Base-by-base conservation (phyloP, 2,888 invertebrate species). In the Cantharis flavilabris region DNA sequence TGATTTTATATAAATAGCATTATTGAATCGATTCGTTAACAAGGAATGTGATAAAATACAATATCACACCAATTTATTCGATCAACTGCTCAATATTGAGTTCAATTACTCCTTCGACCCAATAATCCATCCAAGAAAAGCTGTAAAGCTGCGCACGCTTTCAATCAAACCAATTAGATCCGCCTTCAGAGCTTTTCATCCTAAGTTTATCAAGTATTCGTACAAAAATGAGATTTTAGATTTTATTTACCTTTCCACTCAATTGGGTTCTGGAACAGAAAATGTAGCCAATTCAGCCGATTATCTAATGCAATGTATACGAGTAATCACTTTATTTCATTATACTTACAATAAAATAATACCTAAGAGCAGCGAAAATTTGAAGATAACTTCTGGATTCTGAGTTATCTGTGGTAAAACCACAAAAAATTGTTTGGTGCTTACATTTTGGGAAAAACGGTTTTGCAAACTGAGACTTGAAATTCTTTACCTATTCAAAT, bases 1-100 rank as follows among this genome's bases (percentile, higher is more conserved):
- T 69, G 72, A 76, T 76, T 71, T 71, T 64, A 28, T 73, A 23
- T 69, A 70, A 73, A 69, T 69, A 26, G 62, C 23, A n/a, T 69
- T 69, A 20, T 73, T 28, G 10, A 73, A 73, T 73, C 69, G 62
- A 73, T 73, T 67, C 23, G 20, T n/a, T 67, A 23, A 11, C 64
- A 49, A 49, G 13, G n/a, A 49, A 49, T 49, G 13, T 9, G 5
- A 49, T 49, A 49, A 33, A 49, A 49, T 49, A 49, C 49, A 7
- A 49, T n/a, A 49, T 49, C 49, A n/a, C 49, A 49, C 49, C n/a
- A 7, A 7, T 49, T n/a, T n/a, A n/a, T 49, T 49, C 49, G 7
- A 49, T 49, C 49, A 49, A n/a, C n/a, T n/a, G n/a, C 49, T 49
- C 49, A n/a, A 49, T 49, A 49, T 49, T 49, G n/a, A n/a, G 49